A percentile compares a stretch with the other conserved stretches of the same genome.
Evolutionary conservation across 1,140 invertebrate species (phyloP).

Genomic region (Euura saliciscinereae): DNA sequence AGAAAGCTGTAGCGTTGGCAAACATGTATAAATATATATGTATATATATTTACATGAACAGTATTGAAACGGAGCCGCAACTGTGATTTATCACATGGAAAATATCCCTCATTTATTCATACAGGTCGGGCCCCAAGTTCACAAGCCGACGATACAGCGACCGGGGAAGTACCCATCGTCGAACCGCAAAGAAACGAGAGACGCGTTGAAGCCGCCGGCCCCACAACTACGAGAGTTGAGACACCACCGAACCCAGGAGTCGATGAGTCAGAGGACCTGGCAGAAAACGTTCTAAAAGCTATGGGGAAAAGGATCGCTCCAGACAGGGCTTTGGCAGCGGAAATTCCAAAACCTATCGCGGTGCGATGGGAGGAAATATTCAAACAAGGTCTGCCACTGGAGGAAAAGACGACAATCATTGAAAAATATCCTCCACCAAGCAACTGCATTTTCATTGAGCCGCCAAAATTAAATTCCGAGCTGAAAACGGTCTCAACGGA

Average conservation of each 20-base stretch:
- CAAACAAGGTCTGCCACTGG: constrained; percentile 7
- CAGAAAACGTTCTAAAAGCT: constrained; percentile 3
- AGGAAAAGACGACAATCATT: constrained; percentile 15
- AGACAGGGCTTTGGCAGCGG: not conserved
- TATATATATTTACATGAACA: no score
- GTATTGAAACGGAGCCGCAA: no score
- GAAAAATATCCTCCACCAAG: constrained; percentile 16
- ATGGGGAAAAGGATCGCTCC: constrained; percentile 9
- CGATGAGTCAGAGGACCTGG: not conserved
- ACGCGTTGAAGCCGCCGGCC: constrained; percentile 10
- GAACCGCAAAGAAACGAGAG: not conserved
- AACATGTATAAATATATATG: not conserved
- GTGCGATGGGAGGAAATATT: constrained; percentile 20
- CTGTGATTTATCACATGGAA: constrained; percentile 14
- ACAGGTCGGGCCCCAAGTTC: constrained; percentile 2
- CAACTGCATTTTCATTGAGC: constrained; percentile 11
- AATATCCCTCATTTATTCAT: constrained; percentile 11
- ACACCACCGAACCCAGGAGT: constrained; percentile 2
- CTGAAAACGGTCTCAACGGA: constrained; percentile 11
- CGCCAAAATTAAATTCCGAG: constrained; percentile 14
- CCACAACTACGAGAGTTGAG: constrained; percentile 9
- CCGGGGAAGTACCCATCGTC: not conserved
- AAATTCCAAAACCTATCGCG: constrained; percentile 13
- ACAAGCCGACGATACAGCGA: constrained; percentile 8
- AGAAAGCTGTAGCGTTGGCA: no score